These are phyloP conservation scores for Pachypanchax playfairii DNA, from an alignment of 2,113 vertebrate species.

Conservation along the genomic window DNA sequence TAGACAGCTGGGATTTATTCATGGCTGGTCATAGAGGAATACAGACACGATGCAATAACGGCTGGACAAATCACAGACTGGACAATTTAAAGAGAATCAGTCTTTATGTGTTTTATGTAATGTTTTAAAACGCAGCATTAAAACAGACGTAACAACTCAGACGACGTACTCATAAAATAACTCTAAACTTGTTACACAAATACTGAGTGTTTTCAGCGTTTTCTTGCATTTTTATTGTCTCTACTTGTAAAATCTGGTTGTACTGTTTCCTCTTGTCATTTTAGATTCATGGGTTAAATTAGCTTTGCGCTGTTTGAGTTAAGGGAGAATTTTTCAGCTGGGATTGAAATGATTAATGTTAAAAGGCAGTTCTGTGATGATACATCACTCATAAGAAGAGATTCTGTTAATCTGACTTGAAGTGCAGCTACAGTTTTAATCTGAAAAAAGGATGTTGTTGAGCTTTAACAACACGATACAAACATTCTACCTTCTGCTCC, in stretches of 20 bases:
- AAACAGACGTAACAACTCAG: not conserved
- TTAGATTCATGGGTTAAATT: not conserved
- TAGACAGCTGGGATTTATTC: slow-evolving; percentile 38
- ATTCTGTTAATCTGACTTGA: not conserved
- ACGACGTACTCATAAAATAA: not conserved
- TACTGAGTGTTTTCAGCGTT: not conserved
- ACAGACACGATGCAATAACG: not conserved
- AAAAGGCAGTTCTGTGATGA: too few relatives aligned
- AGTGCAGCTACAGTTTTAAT: too few relatives aligned
- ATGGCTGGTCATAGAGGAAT: slow-evolving; percentile 35
- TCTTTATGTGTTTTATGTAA: not conserved
- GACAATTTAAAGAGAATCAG: not conserved
- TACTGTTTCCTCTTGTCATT: slow-evolving; percentile 10
- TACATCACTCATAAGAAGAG: too few relatives aligned
- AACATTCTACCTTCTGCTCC: too few relatives aligned
- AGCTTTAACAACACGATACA: too few relatives aligned
- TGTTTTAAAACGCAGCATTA: not conserved
- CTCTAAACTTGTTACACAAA: too few relatives aligned
- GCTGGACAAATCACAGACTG: slow-evolving; percentile 17
- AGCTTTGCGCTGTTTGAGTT: not conserved
- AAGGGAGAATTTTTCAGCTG: not conserved
- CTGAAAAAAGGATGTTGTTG: too few relatives aligned
- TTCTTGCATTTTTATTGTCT: not conserved
- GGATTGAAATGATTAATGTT: too few relatives aligned
- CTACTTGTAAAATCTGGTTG: too few relatives aligned